Percentiles rank a stretch among this genome's conserved stretches.
These are phyloP conservation scores for Melanotaenia nigrans DNA, from an alignment of 2,797 vertebrate species.

Conservation along the genomic window DNA sequence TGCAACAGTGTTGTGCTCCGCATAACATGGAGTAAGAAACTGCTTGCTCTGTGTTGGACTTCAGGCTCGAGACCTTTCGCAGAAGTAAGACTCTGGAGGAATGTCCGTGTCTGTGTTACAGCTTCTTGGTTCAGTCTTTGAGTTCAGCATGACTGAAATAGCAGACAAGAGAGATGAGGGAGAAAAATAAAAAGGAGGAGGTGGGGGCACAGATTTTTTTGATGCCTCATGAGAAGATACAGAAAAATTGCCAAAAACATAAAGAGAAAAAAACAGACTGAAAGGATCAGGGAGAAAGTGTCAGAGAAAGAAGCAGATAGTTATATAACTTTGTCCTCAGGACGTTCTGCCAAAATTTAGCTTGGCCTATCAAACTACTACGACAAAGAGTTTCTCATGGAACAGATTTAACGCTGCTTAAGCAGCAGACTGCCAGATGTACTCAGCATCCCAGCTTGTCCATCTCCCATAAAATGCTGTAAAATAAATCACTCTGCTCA, in stretches of 20 bases:
- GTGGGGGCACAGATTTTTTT: slow-evolving; percentile 8
- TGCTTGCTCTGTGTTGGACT: slow-evolving; percentile 25
- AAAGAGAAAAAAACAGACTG: slow-evolving; percentile 38
- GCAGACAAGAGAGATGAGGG: slow-evolving; percentile 26
- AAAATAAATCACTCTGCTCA: slow-evolving; percentile 40
- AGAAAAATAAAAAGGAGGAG: not conserved
- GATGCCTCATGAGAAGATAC: slow-evolving; percentile 17
- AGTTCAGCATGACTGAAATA: slow-evolving; percentile 23
- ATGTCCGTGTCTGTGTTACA: slow-evolving; percentile 43
- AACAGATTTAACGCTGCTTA: slow-evolving; percentile 63
- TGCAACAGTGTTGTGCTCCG: slow-evolving; percentile 42
- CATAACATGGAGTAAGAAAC: slow-evolving; percentile 53
- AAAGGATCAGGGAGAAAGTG: slow-evolving; percentile 21
- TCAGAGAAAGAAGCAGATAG: slow-evolving; percentile 20
- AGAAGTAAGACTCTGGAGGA: slow-evolving; percentile 46
- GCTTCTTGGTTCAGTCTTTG: slow-evolving; percentile 25
- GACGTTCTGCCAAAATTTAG: slow-evolving; percentile 58
- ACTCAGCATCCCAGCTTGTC: slow-evolving; percentile 44
- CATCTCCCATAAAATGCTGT: slow-evolving; percentile 47
- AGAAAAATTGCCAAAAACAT: slow-evolving; percentile 27
- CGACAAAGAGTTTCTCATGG: slow-evolving; percentile 69
- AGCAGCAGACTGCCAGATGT: slow-evolving; percentile 48
- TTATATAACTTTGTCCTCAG: slow-evolving; percentile 68
- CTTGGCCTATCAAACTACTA: slow-evolving; percentile 57
- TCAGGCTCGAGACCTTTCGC: slow-evolving; percentile 33